These are phyloP conservation scores for Helogale parvula DNA, from an alignment of 2,113 vertebrate genomes.

Conservation along the genomic window DNA sequence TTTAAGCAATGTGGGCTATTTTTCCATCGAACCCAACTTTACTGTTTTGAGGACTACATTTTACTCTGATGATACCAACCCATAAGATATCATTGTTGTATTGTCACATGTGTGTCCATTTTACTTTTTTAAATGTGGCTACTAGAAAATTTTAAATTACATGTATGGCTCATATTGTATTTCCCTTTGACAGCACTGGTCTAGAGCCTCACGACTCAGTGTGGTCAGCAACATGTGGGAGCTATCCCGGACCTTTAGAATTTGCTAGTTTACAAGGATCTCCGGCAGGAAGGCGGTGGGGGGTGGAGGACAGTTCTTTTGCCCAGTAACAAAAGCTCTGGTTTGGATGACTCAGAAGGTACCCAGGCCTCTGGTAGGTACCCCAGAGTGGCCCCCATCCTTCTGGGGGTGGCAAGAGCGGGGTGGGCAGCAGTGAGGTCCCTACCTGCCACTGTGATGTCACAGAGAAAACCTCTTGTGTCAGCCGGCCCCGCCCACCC, in stretches of 20 bases:
- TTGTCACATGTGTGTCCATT: neutral
- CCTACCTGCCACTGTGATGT: slow-evolving; percentile 64
- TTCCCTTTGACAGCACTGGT: neutral
- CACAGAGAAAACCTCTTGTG: slow-evolving; percentile 50
- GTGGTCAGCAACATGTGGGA: neutral
- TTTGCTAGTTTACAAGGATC: neutral
- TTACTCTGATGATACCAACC: neutral
- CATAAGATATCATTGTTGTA: neutral
- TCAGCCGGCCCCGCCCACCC: slow-evolving; percentile 39
- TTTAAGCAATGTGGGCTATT: neutral
- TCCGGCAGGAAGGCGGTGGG: neutral
- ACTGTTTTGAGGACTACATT: neutral
- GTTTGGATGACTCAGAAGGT: neutral
- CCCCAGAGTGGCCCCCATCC: neutral
- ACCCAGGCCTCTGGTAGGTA: neutral
- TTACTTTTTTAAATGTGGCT: neutral
- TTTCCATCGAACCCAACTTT: neutral
- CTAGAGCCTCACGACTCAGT: neutral
- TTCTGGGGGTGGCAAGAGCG: neutral
- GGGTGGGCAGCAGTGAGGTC: neutral
- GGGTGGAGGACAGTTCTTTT: no score
- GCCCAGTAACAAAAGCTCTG: neutral
- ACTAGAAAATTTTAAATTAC: neutral
- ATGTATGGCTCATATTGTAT: neutral
- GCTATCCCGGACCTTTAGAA: neutral